phyloP scores from a whole-genome alignment of 2,113 vertebrate species.

The Cinclus mexicanus region DNA sequence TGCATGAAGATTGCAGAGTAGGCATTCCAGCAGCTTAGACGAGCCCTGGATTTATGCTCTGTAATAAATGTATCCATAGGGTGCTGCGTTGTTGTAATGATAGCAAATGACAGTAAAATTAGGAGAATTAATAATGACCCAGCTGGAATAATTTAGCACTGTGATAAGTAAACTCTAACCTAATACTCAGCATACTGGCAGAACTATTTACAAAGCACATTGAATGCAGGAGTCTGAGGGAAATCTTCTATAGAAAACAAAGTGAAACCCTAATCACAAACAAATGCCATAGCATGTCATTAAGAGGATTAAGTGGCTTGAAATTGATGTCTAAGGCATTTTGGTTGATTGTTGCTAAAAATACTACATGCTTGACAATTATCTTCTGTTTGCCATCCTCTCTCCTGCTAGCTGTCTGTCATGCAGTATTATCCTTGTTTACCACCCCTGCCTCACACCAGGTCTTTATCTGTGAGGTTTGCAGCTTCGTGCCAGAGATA shows the following conservation, averaged over 20 bases:
- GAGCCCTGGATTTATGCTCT: not conserved
- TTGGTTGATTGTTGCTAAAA: slow-evolving; percentile 51
- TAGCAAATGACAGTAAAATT: slow-evolving; percentile 38
- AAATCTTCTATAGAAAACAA: slow-evolving; percentile 38
- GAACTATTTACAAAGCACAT: slow-evolving; percentile 5
- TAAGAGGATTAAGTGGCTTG: slow-evolving; percentile 54
- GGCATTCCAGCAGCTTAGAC: not conserved
- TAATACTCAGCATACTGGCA: not conserved
- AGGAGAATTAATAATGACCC: slow-evolving; percentile 43
- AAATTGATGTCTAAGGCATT: slow-evolving; percentile 49
- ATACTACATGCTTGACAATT: slow-evolving; percentile 40
- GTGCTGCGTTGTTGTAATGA: slow-evolving; percentile 14
- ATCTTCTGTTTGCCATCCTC: slow-evolving; percentile 16
- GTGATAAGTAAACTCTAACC: slow-evolving; percentile 38
- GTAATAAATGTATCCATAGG: slow-evolving; percentile 38
- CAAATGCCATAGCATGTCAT: slow-evolving; percentile 23
- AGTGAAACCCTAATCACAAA: slow-evolving; percentile 25
- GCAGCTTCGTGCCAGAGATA: not conserved
- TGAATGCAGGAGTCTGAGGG: slow-evolving; percentile 9
- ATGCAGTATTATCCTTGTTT: not conserved
- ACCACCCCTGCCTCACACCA: not conserved
- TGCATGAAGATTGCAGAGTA: not conserved
- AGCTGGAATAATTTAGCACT: slow-evolving; percentile 47
- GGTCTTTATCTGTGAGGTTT: not conserved
- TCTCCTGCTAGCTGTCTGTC: slow-evolving; percentile 27